Evolutionary conservation across 2,888 invertebrate genomes (phyloP), one percentile per base, ranked within the genome.

Genomic region (Trichogramma evanescens): DNA sequence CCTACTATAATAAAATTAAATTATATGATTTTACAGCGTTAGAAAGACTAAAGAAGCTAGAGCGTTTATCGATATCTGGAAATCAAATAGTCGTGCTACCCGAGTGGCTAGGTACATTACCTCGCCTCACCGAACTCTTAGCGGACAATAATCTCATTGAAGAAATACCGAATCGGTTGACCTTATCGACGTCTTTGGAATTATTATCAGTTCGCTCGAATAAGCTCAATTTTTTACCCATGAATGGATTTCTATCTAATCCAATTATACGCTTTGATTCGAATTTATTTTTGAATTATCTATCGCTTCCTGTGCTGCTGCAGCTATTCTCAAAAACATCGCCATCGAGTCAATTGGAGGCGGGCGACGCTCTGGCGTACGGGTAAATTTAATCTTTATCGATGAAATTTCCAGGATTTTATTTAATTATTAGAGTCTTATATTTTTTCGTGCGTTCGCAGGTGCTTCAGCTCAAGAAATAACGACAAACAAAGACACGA

Each of bases 101-200:
- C 38, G 74, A 74, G 64, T 76, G 75, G 75, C 57, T 73, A 5
- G 74, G 75, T 38, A 70, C 72, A 3, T 65, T 75, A 10, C 67
- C 70, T 43, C 70, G 67, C 56, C 66, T 76, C 4, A 66, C 69
- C 51, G 74, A 73, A 62, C 66, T 76, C 54, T 67, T 69, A 55
- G 69, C 67, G 8, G 74, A 75, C 60, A 69, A 71, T 43, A 76
- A 76, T 70, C 52, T 13, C 39, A 61, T 76, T 44, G 68, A 65
- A 58, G 75, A 75, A 64, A 58, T 75, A 43, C 75, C 75, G n/a
- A 75, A 74, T 56, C 70, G 74, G 53, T 66, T 75, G 48, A 74
- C 75, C 4, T 54, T 70, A 4, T 69, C 72, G 41, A 67, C 68
- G 4, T 62, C 66, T 48, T 62, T 75, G 13, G 60, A 68, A 40